Base-by-base conservation (phyloP, 2,888 invertebrate species). In the Liodrosophila aerea region DNA sequence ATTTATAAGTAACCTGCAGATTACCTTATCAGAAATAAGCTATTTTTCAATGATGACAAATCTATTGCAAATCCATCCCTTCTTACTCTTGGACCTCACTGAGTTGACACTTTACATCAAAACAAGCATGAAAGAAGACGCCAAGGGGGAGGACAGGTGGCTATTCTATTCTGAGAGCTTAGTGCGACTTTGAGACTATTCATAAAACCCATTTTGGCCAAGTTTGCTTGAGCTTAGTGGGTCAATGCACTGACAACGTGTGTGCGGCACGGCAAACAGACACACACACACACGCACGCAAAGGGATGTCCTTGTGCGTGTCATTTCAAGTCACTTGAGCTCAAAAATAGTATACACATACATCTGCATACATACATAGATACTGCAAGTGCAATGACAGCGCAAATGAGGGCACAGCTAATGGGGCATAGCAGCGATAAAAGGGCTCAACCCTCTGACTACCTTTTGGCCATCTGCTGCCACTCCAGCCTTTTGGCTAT, bases 321-420 rank as follows among this genome's bases (percentile, higher is more conserved):
- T 77, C 75, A 68, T 74, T 82, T 85, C 78, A 74, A 78, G 85
- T 78, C 65, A 77, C 78, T 77, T 83, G 73, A 64, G 67, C 70
- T 77, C 58, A 65, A 76, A 75, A 77, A 77, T 78, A 76, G 73
- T 61, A 22, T 22, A 22, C 22, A 22, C 5, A 22, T 22, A 22
- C 22, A 11, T 8, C 22, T 31, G 30, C 34, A 47, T 46, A 45
- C 27, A 37, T 41, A 34, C 15, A 22, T 40, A 27, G 31, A 13
- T 63, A 50, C 8, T 39, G 51, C 68, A 70, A 70, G 82, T 81
- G 82, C 77, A 77, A 76, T 73, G 80, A 75, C 80, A 83, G 77
- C 66, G 1, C 12, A 15, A 40, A 60, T 43, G 51, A 49, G 40
- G 62, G 62, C 54, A 53, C 27, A 44, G 29, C 72, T 73, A 65